phyloP scores from a whole-genome alignment of 1,140 invertebrate genomes.

The Drosophila ananassae region DNA sequence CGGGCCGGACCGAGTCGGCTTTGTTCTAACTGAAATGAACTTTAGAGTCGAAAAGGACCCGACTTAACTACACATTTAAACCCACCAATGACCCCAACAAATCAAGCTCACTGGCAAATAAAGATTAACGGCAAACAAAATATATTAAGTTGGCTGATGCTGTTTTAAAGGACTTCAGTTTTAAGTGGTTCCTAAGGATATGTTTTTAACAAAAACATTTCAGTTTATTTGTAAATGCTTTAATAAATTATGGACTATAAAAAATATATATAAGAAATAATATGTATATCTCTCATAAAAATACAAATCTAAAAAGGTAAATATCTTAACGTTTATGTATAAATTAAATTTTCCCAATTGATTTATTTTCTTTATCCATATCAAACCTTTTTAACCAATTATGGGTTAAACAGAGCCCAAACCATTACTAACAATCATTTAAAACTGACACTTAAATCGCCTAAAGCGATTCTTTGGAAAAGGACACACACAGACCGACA shows the following conservation, averaged over 20 bases:
- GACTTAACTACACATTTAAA: slow-evolving; percentile 63
- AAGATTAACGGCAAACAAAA: slow-evolving; percentile 18
- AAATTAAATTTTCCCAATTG: too few species aligned
- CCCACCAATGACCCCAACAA: slow-evolving; percentile 41
- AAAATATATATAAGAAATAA: too few species aligned
- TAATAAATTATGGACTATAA: too few species aligned
- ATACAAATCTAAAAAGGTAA: too few species aligned
- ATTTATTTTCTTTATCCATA: too few species aligned
- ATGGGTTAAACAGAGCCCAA: too few species aligned
- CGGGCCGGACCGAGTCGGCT: slow-evolving; percentile 17
- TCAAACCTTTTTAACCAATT: background rate
- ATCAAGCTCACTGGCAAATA: slow-evolving; percentile 22
- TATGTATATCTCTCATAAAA: too few species aligned
- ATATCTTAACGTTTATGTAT: too few species aligned
- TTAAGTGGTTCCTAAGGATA: background rate
- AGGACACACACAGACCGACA: slow-evolving; percentile 16
- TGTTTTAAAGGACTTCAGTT: slow-evolving; percentile 13
- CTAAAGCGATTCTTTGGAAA: slow-evolving; percentile 29
- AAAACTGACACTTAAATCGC: slow-evolving; percentile 44
- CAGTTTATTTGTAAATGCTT: background rate
- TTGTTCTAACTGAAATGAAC: slow-evolving; percentile 71
- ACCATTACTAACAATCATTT: slow-evolving; percentile 27
- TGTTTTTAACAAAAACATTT: background rate
- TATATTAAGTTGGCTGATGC: slow-evolving; percentile 8
- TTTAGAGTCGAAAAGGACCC: slow-evolving; percentile 54